Evolutionary conservation across 2,888 invertebrate species (phyloP).

Genomic region (Siphlonurus alternatus): DNA sequence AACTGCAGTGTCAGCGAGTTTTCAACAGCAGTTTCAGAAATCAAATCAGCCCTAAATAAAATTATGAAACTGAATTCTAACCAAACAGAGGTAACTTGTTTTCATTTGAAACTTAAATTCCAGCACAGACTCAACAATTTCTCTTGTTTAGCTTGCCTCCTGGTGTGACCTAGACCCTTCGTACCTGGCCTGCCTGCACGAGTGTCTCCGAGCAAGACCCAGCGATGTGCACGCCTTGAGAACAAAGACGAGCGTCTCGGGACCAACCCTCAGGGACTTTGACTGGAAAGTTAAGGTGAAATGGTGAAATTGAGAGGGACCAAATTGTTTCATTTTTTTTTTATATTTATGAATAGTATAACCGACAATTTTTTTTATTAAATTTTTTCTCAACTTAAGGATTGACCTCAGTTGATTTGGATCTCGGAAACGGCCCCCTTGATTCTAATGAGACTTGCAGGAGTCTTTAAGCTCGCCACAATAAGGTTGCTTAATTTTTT

Average conservation of each 20-base stretch:
- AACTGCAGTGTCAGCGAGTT: background rate
- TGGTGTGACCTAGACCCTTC: background rate
- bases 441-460: too few relatives aligned
- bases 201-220: background rate
- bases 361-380: too few relatives aligned
- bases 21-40: background rate
- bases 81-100: background rate
- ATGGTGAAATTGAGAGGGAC: too few relatives aligned
- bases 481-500: too few relatives aligned
- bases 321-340: too few relatives aligned
- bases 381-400: too few relatives aligned
- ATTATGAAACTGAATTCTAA: background rate
- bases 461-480: too few relatives aligned
- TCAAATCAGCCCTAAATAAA: background rate
- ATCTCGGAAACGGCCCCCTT: too few relatives aligned
- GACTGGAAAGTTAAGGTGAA: background rate
- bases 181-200: background rate
- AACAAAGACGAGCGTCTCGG: background rate
- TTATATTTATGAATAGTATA: too few relatives aligned
- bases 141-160: background rate
- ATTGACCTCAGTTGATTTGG: too few relatives aligned
- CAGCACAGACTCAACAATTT: too few relatives aligned
- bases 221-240: background rate
- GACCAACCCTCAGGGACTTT: background rate
- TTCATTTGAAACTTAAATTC: too few relatives aligned